These are phyloP conservation scores for Gallinago solitaria DNA, from an alignment of 2,797 vertebrate species.

Conservation along the genomic window DNA sequence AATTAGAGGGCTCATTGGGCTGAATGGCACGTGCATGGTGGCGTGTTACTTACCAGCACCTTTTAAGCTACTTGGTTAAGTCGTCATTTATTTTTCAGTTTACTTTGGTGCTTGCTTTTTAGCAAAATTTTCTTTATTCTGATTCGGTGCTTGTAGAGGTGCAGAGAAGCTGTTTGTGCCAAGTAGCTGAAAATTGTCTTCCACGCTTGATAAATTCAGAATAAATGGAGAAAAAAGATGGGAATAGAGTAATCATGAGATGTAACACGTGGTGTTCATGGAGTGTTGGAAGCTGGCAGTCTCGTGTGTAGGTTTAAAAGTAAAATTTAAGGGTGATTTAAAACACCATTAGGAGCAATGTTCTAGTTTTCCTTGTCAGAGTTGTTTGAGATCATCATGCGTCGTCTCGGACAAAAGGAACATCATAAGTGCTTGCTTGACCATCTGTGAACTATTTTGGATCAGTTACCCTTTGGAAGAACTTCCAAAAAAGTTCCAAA, in stretches of 20 bases:
- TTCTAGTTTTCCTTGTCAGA: neutral
- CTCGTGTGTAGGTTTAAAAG: neutral
- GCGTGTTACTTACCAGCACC: neutral
- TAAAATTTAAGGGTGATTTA: neutral
- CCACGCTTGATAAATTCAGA: fast-evolving
- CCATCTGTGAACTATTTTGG: neutral
- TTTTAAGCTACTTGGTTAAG: neutral
- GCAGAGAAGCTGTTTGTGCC: neutral
- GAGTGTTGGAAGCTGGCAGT: neutral
- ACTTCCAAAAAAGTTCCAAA: too few species aligned
- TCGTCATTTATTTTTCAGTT: neutral
- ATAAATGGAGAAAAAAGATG: neutral
- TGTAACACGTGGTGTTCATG: fast-evolving
- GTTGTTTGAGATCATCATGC: neutral
- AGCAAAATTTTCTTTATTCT: neutral
- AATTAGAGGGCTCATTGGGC: fast-evolving
- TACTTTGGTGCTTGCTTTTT: neutral
- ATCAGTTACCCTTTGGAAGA: too few species aligned
- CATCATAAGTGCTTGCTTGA: neutral
- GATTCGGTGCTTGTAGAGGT: fast-evolving
- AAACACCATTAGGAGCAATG: neutral
- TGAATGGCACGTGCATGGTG: fast-evolving
- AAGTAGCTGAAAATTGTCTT: neutral
- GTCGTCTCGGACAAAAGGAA: neutral
- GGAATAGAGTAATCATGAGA: neutral